Conservation (phyloP, 2,888 invertebrate genomes). For the Eupithecia subfuscata region DNA sequence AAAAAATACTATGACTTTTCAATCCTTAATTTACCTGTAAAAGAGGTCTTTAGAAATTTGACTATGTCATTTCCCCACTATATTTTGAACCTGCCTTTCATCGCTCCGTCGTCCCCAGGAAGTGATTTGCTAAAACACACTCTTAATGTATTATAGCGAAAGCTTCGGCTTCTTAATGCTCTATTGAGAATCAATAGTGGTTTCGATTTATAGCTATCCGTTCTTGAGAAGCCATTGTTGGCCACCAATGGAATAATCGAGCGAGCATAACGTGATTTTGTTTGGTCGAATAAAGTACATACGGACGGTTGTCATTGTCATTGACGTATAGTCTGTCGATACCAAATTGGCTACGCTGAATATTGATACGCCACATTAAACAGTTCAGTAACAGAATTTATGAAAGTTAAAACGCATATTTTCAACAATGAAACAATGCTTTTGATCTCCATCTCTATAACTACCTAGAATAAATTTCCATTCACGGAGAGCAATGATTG, state of each 20-base stretch:
- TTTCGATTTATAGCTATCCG: constrained; percentile 77
- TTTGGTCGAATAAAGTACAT: constrained; percentile 56
- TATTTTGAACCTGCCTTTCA: constrained; percentile 72
- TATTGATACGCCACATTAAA: constrained; percentile 35
- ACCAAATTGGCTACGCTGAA: constrained; percentile 40
- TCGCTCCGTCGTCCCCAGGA: constrained; percentile 66
- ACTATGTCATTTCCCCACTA: constrained; percentile 79
- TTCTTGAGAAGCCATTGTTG: constrained; percentile 75
- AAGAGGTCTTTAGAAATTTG: constrained; percentile 68
- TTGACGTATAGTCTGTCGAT: constrained; percentile 40
- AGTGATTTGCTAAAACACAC: constrained; percentile 82
- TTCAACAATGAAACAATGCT: constrained; percentile 15
- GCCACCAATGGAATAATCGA: constrained; percentile 71
- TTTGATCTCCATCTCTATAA: constrained; percentile 12
- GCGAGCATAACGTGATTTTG: constrained; percentile 61
- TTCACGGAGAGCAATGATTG: constrained; percentile 16
- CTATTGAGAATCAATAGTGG: constrained; percentile 75
- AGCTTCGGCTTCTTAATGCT: constrained; percentile 77
- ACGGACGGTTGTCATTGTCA: constrained; percentile 45
- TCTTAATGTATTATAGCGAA: constrained; percentile 79
- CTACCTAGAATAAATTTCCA: constrained; percentile 14
- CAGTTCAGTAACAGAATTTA: constrained; percentile 23
- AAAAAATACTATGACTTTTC: constrained; percentile 71
- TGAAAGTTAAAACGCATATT: constrained; percentile 22
- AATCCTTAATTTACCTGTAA: constrained; percentile 74